Evolutionary conservation across 2,113 vertebrate species (phyloP).

Genomic region (Ovibos moschatus): DNA sequence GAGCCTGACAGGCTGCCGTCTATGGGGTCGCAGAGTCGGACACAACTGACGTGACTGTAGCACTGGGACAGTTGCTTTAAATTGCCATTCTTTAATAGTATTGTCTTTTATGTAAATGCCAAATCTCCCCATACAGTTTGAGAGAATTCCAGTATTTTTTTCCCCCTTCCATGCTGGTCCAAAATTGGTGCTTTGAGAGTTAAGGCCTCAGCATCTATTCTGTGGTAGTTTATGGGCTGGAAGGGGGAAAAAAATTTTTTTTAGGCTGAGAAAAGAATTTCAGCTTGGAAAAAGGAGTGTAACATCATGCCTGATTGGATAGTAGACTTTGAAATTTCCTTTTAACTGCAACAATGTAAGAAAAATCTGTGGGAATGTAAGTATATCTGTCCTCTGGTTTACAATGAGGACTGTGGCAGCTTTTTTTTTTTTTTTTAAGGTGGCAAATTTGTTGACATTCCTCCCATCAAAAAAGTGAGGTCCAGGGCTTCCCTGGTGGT

Average conservation of each 20-base stretch:
- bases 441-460: neutral
- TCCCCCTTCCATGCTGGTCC: neutral
- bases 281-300: neutral
- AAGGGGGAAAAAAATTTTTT: neutral
- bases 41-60: too few relatives aligned
- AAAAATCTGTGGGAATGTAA: neutral
- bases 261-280: neutral
- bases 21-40: too few relatives aligned
- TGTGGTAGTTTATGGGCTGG: neutral
- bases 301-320: neutral
- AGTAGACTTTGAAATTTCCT: neutral
- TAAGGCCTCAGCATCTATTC: neutral
- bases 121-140: neutral
- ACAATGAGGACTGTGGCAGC: neutral
- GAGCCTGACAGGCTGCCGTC: too few relatives aligned
- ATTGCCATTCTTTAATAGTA: too few relatives aligned
- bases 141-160: neutral
- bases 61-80: too few relatives aligned
- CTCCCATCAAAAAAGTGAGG: neutral
- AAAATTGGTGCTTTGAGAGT: neutral
- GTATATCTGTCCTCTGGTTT: neutral
- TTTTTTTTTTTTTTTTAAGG: neutral
- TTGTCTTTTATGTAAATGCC: neutral
- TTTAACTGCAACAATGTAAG: neutral
- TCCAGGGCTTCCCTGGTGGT: neutral